Evolutionary conservation across 2,113 vertebrate species (phyloP).

Genomic region (Sardina pilchardus): DNA sequence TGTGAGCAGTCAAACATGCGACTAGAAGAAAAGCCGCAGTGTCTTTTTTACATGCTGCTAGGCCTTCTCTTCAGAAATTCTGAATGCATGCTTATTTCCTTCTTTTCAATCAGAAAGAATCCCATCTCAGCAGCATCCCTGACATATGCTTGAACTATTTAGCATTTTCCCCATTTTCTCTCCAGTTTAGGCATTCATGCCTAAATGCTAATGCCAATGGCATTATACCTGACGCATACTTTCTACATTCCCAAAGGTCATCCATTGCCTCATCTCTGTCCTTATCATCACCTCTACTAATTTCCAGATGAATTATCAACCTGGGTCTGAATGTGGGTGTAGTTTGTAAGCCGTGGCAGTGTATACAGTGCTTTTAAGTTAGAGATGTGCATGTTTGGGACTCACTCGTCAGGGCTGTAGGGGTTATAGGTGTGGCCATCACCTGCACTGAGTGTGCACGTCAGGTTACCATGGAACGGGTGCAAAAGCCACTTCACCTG

Average conservation of each 20-base stretch:
- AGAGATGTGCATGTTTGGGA: background rate
- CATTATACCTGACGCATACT: background rate
- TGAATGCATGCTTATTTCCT: background rate
- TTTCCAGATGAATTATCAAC: background rate
- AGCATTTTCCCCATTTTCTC: background rate
- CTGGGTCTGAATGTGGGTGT: background rate
- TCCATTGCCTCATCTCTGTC: background rate
- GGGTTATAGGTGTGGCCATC: conserved; percentile 85
- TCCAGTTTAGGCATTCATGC: background rate
- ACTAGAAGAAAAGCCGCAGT: no score
- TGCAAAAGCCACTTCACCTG: conserved; percentile 85
- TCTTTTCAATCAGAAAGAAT: background rate
- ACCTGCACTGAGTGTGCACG: conserved; percentile 82
- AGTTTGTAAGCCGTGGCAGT: background rate
- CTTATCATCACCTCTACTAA: background rate
- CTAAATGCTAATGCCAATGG: background rate
- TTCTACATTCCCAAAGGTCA: background rate
- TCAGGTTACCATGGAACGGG: conserved; percentile 87
- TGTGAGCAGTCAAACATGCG: no score
- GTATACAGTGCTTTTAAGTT: background rate
- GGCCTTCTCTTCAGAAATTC: background rate
- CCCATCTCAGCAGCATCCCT: no score
- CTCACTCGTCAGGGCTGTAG: conserved; percentile 82
- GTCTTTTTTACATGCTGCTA: background rate
- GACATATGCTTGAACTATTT: no score